These are phyloP conservation scores for Triops cancriformis DNA, from an alignment of 1,140 invertebrate genomes.

Conservation along the genomic window DNA sequence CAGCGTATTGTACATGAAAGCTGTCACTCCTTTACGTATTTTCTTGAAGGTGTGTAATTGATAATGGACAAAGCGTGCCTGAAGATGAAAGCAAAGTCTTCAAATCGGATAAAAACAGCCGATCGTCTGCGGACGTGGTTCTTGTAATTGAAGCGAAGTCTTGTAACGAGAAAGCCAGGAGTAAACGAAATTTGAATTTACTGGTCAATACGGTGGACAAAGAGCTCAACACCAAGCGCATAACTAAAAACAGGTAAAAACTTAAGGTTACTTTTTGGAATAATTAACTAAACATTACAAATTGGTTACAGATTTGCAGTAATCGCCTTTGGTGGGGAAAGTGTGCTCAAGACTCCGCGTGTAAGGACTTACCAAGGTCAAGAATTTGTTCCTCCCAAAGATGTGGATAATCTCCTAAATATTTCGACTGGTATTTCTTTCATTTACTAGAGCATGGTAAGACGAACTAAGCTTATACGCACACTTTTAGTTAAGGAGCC, in stretches of 20 bases:
- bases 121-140: conserved; percentile 67
- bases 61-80: conserved; percentile 52
- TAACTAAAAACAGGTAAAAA: conserved; percentile 35
- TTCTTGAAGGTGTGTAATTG: conserved; percentile 31
- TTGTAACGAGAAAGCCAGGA: conserved; percentile 62
- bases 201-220: conserved; percentile 55
- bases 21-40: background rate
- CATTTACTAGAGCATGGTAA: background rate
- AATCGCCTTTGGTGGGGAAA: conserved; percentile 66
- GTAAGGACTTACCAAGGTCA: conserved; percentile 42
- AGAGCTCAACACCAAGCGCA: conserved; percentile 51
- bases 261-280: no score
- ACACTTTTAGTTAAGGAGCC: conserved; percentile 34
- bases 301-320: conserved; percentile 56
- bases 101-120: conserved; percentile 39
- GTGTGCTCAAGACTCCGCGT: conserved; percentile 57
- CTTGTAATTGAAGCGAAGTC: conserved; percentile 77
- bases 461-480: background rate
- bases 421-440: conserved; percentile 8
- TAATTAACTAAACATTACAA: background rate
- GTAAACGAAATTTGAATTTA: conserved; percentile 53
- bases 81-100: conserved; percentile 52
- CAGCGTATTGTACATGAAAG: background rate
- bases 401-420: conserved; percentile 19
- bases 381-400: conserved; percentile 35